Evolutionary conservation across 2,888 invertebrate genomes (phyloP), one percentile per base, ranked within the genome.

Genomic region (Malthinus flaveolus): DNA sequence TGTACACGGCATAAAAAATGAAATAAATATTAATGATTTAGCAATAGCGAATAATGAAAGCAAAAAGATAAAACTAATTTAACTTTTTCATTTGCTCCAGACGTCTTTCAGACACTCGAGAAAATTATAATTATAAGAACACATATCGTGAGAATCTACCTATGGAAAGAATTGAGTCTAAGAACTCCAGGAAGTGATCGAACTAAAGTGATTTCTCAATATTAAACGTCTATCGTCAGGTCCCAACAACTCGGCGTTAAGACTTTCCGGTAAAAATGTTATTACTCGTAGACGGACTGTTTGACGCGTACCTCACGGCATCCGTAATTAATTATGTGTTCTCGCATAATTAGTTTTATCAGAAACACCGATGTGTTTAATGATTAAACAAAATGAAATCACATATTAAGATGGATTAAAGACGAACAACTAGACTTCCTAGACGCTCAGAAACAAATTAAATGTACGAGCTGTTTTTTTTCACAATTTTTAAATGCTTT

Each of bases 281-380:
- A 42, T 42, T 42, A n/a, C 23, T 42, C 32, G 9, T 31, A 52
- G 52, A 52, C 52, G 52, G 52, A 46, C 52, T 33, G 31, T 23
- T 52, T 44, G 52, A 52, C 52, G 52, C 52, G 45, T 35, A 35
- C 52, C 32, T 52, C 36, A 31, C 46, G 45, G 46, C 52, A 46
- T 35, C 46, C 31, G 52, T 32, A 52, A 52, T 34, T 46, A 52
- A 52, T 52, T 46, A 45, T 32, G 35, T 11, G 42, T 35, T 23
- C 35, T 36, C 46, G 46, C 52, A 23, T 52, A 52, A 45, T 52
- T 52, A 45, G 11, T 23, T 23, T 23, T 23, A 23, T 23, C 23
- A 3, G 3, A 23, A 23, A 23, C 23, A 23, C 23, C 23, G 23
- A 23, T 23, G 23, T 23, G 23, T 23, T 23, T 23, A 23, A 23